Evolutionary conservation across 1,140 invertebrate species (phyloP).

Genomic region (Drusus annulatus): DNA sequence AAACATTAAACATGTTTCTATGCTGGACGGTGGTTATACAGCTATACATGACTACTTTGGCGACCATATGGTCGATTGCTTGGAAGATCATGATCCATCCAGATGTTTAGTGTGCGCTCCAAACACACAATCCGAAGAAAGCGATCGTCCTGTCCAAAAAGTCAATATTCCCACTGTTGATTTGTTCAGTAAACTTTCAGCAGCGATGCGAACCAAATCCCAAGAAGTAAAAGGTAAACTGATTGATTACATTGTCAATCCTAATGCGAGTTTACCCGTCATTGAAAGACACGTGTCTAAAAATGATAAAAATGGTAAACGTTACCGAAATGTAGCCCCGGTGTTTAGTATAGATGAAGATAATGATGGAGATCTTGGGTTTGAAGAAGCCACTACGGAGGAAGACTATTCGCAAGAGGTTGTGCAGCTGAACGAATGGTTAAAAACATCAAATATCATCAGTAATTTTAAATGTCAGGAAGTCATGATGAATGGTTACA

Average conservation of each 20-base stretch:
- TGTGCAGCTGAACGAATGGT: conserved; percentile 74
- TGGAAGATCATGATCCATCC: conserved; percentile 86
- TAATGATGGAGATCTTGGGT: conserved; percentile 77
- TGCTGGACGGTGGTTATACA: conserved; percentile 93
- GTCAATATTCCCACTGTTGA: conserved; percentile 73
- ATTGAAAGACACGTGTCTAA: conserved; percentile 85
- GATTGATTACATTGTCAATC: conserved; percentile 95
- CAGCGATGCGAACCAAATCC: conserved; percentile 90
- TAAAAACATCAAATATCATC: conserved; percentile 88
- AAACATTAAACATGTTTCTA: conserved; percentile 92
- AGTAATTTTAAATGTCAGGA: conserved; percentile 93
- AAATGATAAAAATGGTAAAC: conserved; percentile 86
- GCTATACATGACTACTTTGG: conserved; percentile 90
- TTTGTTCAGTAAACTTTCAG: conserved; percentile 83
- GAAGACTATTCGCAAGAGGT: conserved; percentile 66
- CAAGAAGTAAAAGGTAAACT: conserved; percentile 94
- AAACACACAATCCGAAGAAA: conserved; percentile 69
- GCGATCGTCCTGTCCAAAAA: conserved; percentile 62
- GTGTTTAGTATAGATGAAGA: conserved; percentile 97
- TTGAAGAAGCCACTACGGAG: conserved; percentile 61
- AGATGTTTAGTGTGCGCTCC: conserved; percentile 86
- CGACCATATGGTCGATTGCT: conserved; percentile 82
- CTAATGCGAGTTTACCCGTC: conserved; percentile 74
- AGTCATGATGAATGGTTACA: conserved; percentile 89
- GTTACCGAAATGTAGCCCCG: conserved; percentile 90